Base-by-base conservation (phyloP, 2,797 vertebrate species). In the Sebastiscus albofasciatus region DNA sequence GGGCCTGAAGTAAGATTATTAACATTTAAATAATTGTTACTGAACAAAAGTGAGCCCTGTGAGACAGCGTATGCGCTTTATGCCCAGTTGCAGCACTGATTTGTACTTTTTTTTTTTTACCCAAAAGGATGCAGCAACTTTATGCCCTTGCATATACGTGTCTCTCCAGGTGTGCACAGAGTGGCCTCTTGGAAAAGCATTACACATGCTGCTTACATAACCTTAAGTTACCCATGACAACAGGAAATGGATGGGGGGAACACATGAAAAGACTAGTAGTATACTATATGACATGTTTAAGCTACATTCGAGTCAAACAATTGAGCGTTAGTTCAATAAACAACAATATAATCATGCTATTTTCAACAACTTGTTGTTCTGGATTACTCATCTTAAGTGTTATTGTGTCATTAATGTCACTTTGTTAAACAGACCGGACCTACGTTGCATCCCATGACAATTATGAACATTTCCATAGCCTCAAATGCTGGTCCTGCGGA, bases 151-250 rank as follows among this genome's bases (percentile, higher is more conserved):
- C 55, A n/a, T 65, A 22, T 46, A 29, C 56, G 16, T 65, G 60
- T 80, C 61, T 72, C 33, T 77, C 0, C 8, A 79, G 56, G 69
- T 79, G 73, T 76, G 36, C 6, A 49, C 56, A 70, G 31, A 85
- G 64, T 14, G 36, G 69, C 14, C 76, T 65, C 54, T 61, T 13
- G 58, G 72, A 83, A 80, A 81, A 75, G 72, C 65, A 67, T 69
- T 69, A 39, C 31, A 68, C 59, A 75, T 77, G 42, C 69, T 68
- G 68, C n/a, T 83, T 84, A 79, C 72, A 70, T 82, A 89, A 84
- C 77, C 75, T 83, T 29, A 80, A 77, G 77, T 83, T 84, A 84
- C 62, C 81, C 54, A 42, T 70, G 77, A 82, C 81, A 75, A 67
- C 75, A 75, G 70, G 67, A 74, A 74, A 33, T 65, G 61, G 68